Evolutionary conservation across 2,888 invertebrate species (phyloP).

Genomic region (Agonopterix subpropinquella): DNA sequence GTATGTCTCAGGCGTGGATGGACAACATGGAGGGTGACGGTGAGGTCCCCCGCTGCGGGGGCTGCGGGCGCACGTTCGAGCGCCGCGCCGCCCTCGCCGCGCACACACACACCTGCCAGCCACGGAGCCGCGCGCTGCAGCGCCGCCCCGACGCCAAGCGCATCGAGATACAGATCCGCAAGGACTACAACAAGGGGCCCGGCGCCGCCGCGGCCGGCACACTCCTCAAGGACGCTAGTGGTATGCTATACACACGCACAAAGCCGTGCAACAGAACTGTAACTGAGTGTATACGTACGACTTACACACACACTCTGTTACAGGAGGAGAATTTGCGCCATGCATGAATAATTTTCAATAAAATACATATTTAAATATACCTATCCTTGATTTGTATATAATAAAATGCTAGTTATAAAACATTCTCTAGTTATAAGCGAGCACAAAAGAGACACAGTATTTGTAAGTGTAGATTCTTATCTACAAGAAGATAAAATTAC

Average conservation of each 20-base stretch:
- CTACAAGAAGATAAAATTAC: no score
- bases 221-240: constrained; percentile 12
- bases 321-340: no score
- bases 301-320: no score
- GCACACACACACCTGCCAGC: constrained; percentile 81
- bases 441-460: no score
- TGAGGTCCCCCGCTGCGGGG: constrained; percentile 78
- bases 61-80: constrained; percentile 83
- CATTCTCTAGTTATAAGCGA: no score
- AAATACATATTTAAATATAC: no score
- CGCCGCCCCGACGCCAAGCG: constrained; percentile 37
- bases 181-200: constrained; percentile 59
- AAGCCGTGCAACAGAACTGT: constrained; percentile 53
- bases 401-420: no score
- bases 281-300: no score
- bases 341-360: no score
- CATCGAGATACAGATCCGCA: constrained; percentile 65
- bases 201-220: constrained; percentile 20
- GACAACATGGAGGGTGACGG: constrained; percentile 79
- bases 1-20: constrained; percentile 71
- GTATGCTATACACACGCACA: constrained; percentile 72
- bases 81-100: constrained; percentile 82
- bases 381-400: no score
- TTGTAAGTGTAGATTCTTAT: no score
- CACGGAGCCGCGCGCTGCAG: constrained; percentile 52